These are phyloP conservation scores for Hyperopisus bebe DNA, from an alignment of 2,113 vertebrate genomes.

Conservation along the genomic window DNA sequence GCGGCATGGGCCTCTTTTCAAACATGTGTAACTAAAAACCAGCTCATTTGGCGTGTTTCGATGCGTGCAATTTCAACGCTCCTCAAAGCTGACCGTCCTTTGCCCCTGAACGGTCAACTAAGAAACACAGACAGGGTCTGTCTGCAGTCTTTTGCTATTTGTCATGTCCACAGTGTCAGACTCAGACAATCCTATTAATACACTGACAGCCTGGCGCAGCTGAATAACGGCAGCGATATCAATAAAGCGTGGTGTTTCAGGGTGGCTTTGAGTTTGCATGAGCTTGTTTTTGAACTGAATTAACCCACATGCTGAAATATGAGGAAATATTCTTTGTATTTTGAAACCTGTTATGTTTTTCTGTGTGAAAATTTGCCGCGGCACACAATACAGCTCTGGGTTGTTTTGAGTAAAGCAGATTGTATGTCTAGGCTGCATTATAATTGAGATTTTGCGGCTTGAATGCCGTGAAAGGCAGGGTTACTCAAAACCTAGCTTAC, in stretches of 20 bases:
- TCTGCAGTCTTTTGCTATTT: slow-evolving; percentile 26
- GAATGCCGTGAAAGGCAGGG: not conserved
- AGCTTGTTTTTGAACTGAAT: not conserved
- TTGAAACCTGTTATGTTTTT: not conserved
- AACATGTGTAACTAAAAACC: not conserved
- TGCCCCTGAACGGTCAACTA: not conserved
- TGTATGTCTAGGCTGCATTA: not conserved
- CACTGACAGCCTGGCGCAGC: not conserved
- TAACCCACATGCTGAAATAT: not conserved
- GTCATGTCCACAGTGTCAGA: slow-evolving; percentile 43
- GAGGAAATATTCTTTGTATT: not conserved
- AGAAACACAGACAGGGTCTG: not conserved
- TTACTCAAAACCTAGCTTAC: not conserved
- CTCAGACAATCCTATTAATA: slow-evolving; percentile 38
- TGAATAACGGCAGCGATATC: not conserved
- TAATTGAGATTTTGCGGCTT: not conserved
- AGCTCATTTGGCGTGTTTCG: not conserved
- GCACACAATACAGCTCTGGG: not conserved
- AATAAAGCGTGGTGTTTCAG: not conserved
- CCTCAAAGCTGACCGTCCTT: not conserved
- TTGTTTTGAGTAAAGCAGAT: not conserved
- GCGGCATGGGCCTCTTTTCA: not conserved
- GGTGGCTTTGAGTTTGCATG: not conserved
- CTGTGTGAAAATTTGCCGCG: not conserved
- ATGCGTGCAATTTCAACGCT: not conserved